Conservation (phyloP, 2,888 invertebrate genomes). For the Zygothrica quintamaculata region DNA sequence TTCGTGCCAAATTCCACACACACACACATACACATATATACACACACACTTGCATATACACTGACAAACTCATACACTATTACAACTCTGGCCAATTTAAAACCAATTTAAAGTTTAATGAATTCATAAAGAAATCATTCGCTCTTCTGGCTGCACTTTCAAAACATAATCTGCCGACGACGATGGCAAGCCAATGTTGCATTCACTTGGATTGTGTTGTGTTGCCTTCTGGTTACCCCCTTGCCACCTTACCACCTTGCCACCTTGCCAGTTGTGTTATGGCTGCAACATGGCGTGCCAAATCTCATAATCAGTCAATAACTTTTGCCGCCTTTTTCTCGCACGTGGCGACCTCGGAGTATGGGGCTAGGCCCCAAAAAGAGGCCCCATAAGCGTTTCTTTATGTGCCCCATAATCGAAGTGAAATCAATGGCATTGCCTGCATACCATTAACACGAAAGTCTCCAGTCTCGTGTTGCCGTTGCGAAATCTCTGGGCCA, state of each 20-base stretch:
- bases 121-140: constrained; percentile 81
- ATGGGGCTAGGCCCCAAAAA: constrained; percentile 42
- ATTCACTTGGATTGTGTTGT: constrained; percentile 3
- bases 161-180: constrained; percentile 79
- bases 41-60: too few species aligned
- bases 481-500: constrained; percentile 71
- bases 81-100: constrained; percentile 74
- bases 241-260: constrained; percentile 19
- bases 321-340: constrained; percentile 77
- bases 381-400: constrained; percentile 69
- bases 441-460: constrained; percentile 80
- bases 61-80: neutral
- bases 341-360: constrained; percentile 78
- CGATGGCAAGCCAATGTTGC: neutral
- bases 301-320: constrained; percentile 82
- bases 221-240: neutral
- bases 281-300: constrained; percentile 71
- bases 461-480: constrained; percentile 48
- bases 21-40: constrained; percentile 33
- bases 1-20: constrained; percentile 76
- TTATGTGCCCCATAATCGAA: constrained; percentile 78
- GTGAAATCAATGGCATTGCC: constrained; percentile 81
- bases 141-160: constrained; percentile 67
- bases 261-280: constrained; percentile 21
- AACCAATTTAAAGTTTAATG: constrained; percentile 81